Base-by-base conservation (phyloP, 2,113 vertebrate species). In the Dipodomys stephensi region DNA sequence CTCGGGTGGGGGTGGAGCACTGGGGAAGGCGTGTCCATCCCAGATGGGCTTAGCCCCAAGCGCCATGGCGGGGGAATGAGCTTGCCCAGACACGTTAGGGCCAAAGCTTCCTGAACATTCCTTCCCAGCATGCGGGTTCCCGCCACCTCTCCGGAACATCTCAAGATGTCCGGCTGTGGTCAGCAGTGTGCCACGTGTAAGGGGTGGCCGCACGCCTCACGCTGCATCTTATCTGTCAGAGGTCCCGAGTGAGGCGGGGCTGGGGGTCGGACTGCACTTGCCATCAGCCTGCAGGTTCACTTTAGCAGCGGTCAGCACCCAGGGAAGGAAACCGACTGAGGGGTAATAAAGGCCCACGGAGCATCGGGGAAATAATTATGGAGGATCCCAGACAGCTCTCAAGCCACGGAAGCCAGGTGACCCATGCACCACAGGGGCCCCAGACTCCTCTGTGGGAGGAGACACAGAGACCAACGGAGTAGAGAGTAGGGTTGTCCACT, bases 271-370 rank as follows among this genome's bases (percentile, higher is more conserved):
- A 95, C 39, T 69, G 91, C n/a, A 87, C 90, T 85, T 88, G 57
- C 88, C 95, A 83, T 89, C 95, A 83, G 94, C 78, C 85, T 83
- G 20, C 46, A 60, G 81, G 13, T 46, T 77, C 30, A 39, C 64
- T 39, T 82, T 19, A 46, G 94, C 30, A 0, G 83, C 60, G 20
- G 28, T 46, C 19, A 7, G 78, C 74, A 87, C 78, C 53, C n/a
- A 0, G 39, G 53, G 86, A 87, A n/a, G 65, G 79, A 85, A 83
- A 86, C 93, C 91, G 5, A 94, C 93, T 2, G 13, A 35, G 78
- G 83, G 82, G 86, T 83, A 88, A 96, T 96, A 92, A 93, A 79
- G 68, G 92, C 53, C 68, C 83, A 11, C 79, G 88, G 90, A 0
- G 27, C 71, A 78, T 90, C 23, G 3, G 77, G 90, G 65, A 95